Evolutionary conservation across 2,113 vertebrate genomes (phyloP).

Genomic region (Alligator sinensis): DNA sequence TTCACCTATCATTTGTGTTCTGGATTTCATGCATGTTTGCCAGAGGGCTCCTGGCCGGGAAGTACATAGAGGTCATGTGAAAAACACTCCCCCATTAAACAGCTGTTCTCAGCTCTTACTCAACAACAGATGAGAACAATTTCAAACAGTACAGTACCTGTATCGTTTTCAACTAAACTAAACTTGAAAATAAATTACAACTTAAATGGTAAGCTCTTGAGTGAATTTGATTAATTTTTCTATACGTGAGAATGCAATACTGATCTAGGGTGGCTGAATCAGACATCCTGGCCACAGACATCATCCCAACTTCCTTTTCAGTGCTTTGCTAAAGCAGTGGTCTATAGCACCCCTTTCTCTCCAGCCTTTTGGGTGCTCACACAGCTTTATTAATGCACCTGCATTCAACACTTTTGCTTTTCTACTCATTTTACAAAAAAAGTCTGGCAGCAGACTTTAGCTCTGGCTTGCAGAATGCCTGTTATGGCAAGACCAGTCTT

Average conservation of each 20-base stretch:
- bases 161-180: neutral
- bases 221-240: neutral
- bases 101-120: neutral
- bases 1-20: constrained; percentile 67
- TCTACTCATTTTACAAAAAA: neutral
- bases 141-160: neutral
- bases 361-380: neutral
- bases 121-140: neutral
- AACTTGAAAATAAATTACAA: neutral
- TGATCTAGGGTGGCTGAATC: neutral
- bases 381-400: neutral
- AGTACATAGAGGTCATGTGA: constrained; percentile 48
- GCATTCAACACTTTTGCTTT: neutral
- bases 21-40: constrained; percentile 54
- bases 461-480: neutral
- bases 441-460: neutral
- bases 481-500: neutral
- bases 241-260: neutral
- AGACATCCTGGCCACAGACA: neutral
- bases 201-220: neutral
- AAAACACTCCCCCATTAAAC: constrained; percentile 19
- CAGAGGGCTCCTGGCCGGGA: constrained; percentile 52
- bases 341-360: neutral
- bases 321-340: neutral
- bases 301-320: neutral